phyloP scores from a whole-genome alignment of 2,888 invertebrate genomes.

The Cantharis flavilabris region DNA sequence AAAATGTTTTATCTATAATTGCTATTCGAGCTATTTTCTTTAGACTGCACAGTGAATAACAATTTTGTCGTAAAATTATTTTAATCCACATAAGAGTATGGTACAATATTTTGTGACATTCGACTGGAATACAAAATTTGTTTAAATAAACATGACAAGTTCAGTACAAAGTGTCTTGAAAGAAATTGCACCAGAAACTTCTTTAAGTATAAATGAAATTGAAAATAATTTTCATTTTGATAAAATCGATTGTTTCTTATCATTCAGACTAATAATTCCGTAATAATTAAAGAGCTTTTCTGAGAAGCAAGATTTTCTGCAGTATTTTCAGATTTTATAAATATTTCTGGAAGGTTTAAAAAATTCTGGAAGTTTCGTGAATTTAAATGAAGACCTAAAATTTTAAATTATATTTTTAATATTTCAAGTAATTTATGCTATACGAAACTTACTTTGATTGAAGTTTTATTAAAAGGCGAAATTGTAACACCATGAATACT shows the following conservation, averaged over 20 bases:
- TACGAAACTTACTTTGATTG: background rate
- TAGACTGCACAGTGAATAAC: background rate
- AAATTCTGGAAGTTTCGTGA: background rate
- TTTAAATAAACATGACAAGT: no score
- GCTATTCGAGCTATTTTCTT: no score
- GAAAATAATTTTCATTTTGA: background rate
- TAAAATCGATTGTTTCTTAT: background rate
- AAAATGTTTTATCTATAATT: no score
- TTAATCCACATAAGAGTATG: background rate
- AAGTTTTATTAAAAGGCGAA: background rate
- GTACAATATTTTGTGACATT: background rate
- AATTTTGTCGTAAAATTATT: background rate
- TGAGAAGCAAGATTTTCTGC: background rate
- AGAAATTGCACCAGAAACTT: background rate
- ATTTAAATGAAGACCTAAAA: background rate
- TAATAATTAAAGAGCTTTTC: background rate
- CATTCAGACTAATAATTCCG: background rate
- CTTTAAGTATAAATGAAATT: background rate
- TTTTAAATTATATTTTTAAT: background rate
- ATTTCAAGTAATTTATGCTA: background rate
- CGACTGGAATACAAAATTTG: background rate
- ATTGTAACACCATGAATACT: background rate
- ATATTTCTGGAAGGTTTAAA: background rate
- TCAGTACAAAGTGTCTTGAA: background rate
- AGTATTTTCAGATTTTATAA: background rate